phyloP scores from a whole-genome alignment of 2,797 vertebrate species.

The Hippocampus kuda region DNA sequence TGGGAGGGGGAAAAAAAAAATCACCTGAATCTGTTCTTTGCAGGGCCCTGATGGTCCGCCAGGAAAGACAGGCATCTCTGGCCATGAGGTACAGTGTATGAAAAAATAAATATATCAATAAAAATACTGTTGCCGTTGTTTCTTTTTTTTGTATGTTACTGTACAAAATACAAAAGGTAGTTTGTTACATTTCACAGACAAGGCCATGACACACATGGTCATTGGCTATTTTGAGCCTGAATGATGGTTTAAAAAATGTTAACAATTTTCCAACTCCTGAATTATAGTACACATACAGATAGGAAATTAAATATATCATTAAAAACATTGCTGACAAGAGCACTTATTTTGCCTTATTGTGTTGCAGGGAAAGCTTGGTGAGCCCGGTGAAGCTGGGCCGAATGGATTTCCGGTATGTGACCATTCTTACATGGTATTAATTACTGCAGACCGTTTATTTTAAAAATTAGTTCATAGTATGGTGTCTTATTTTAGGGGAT shows the following conservation, averaged over 20 bases:
- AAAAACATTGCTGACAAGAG: not conserved
- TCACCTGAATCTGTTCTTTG: constrained; percentile 13
- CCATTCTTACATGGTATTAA: constrained; percentile 5
- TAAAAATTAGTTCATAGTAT: not conserved
- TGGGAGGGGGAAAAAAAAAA: no score
- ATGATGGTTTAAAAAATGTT: not conserved
- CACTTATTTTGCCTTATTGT: constrained; percentile 10
- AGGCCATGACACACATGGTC: not conserved
- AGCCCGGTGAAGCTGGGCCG: constrained; percentile 58
- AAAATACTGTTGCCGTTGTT: not conserved
- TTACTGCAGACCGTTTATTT: not conserved
- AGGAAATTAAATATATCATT: not conserved
- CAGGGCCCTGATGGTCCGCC: constrained; percentile 65
- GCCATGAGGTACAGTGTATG: constrained; percentile 49
- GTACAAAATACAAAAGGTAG: not conserved
- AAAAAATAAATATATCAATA: not conserved
- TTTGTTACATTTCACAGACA: not conserved
- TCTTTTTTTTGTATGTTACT: no score
- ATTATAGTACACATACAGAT: not conserved
- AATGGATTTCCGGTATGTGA: constrained; percentile 67
- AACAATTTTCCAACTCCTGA: not conserved
- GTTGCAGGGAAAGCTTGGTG: constrained; percentile 61
- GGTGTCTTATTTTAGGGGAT: constrained; percentile 70
- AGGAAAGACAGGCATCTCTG: constrained; percentile 61
- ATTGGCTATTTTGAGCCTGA: not conserved